Base-by-base conservation (phyloP, 2,888 invertebrate species). In the Tethea ocularis region DNA sequence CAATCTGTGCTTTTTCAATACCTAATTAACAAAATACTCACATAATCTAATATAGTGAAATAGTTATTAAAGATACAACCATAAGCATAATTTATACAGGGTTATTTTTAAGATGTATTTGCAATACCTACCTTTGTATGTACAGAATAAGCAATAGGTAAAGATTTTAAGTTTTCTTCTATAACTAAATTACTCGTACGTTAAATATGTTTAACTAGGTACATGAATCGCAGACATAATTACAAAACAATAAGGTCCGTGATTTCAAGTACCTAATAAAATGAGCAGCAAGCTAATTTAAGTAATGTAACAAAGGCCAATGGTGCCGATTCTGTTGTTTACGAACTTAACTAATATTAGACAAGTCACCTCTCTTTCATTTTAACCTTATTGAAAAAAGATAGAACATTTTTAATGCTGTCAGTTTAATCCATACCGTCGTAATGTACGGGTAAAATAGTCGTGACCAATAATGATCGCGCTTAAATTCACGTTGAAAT, bases 81-180 rank as follows among this genome's bases (percentile, higher is more conserved):
- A 78, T 91, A 91, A 89, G 91, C 89, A 91, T 92, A 91, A 91
- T 91, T 91, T 91, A 90, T 91, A 91, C 92, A 91, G 92, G 91
- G 91, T 91, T 92, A 91, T 89, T 89, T 85, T 88, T 86, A 85
- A 86, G 82, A 69, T 75, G 80, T 82, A 78, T 75, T 76, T 76
- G 75, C 75, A 74, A 75, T 72, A 74, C 59, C 59, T 71, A 54
- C 52, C 38, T 46, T 52, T 71, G 69, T 75, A 74, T 74, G 71
- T 79, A 68, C 66, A 64, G 60, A 46, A 20, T 60, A 61, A 59
- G 51, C 60, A 61, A 54, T 60, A 33, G 33, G 33, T 33, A 55
- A 58, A 57, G 52, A 36, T 51, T 62, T 67, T 65, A 62, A 64
- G 62, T 64, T 63, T 61, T 63, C 58, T 57, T 61, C 60, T 57